Conservation (phyloP, 1,140 invertebrate species). For the Pseudobourletiella spinata region DNA sequence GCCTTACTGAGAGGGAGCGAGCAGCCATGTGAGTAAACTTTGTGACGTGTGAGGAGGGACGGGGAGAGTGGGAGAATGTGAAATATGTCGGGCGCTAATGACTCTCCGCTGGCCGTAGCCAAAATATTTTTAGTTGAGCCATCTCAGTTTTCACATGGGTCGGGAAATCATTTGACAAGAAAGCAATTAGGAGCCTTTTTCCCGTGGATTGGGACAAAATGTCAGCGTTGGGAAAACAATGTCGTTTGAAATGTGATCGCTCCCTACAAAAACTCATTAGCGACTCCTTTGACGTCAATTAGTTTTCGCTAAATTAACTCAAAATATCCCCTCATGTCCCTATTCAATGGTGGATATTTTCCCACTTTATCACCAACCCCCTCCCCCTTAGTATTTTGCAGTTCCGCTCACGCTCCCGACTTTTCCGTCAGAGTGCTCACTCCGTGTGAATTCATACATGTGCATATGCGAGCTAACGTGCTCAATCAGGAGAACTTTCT, state of each 20-base stretch:
- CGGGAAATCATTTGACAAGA: constrained; percentile 38
- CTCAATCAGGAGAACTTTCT: too few species aligned
- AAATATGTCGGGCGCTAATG: constrained; percentile 35
- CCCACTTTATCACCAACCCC: too few species aligned
- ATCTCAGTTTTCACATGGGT: constrained; percentile 35
- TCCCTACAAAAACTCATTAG: constrained; percentile 33
- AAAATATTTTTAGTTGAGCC: constrained; percentile 33
- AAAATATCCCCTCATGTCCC: not conserved
- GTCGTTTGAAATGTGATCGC: constrained; percentile 27
- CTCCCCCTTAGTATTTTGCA: too few species aligned
- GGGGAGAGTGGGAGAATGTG: constrained; percentile 13
- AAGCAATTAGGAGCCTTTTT: constrained; percentile 36
- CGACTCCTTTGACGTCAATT: constrained; percentile 34
- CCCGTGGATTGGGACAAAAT: constrained; percentile 16
- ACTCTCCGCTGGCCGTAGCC: constrained; percentile 25
- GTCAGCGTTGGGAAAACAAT: constrained; percentile 27
- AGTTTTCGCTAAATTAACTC: constrained; percentile 34
- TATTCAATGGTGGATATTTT: too few species aligned
- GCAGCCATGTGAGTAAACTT: too few species aligned
- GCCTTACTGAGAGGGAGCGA: too few species aligned
- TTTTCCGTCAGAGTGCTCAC: too few species aligned
- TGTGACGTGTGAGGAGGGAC: too few species aligned
- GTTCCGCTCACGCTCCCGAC: too few species aligned
- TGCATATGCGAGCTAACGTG: too few species aligned
- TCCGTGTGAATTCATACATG: too few species aligned